phyloP scores from a whole-genome alignment of 2,797 vertebrate genomes.

The Sandelia bainsii region DNA sequence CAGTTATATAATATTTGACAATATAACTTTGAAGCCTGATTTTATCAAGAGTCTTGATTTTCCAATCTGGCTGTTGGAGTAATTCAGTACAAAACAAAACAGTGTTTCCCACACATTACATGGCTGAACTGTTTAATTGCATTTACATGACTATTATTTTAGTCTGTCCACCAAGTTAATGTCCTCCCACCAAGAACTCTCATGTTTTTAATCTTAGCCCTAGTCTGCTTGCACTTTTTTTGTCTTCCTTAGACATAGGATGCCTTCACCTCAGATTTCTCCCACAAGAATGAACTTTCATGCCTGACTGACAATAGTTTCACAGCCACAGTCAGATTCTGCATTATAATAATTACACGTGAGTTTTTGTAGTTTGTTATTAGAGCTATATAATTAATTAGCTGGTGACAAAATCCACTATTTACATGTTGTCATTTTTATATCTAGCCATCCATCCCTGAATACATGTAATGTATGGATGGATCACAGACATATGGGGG shows the following conservation, averaged over 20 bases:
- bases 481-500: not conserved
- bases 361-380: too few relatives aligned
- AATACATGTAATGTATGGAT: slow-evolving; percentile 3
- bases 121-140: slow-evolving; percentile 1
- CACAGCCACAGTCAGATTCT: too few relatives aligned
- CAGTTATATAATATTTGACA: too few relatives aligned
- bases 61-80: not conserved
- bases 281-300: not conserved
- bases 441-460: too few relatives aligned
- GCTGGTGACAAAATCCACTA: too few relatives aligned
- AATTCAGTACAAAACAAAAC: slow-evolving; percentile 27
- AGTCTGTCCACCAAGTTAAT: not conserved
- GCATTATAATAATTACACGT: not conserved
- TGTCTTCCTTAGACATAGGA: not conserved
- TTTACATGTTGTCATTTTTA: too few relatives aligned
- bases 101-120: slow-evolving; percentile 8
- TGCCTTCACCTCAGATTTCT: slow-evolving; percentile 2
- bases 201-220: not conserved
- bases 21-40: slow-evolving; percentile 4
- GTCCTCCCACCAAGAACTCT: not conserved
- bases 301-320: too few relatives aligned
- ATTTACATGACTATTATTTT: not conserved
- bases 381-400: too few relatives aligned
- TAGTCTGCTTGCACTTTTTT: too few relatives aligned
- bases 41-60: slow-evolving; percentile 4